Evolutionary conservation across 2,113 vertebrate genomes (phyloP), one percentile per base, ranked within the genome.

Genomic region (Sciurus niger): DNA sequence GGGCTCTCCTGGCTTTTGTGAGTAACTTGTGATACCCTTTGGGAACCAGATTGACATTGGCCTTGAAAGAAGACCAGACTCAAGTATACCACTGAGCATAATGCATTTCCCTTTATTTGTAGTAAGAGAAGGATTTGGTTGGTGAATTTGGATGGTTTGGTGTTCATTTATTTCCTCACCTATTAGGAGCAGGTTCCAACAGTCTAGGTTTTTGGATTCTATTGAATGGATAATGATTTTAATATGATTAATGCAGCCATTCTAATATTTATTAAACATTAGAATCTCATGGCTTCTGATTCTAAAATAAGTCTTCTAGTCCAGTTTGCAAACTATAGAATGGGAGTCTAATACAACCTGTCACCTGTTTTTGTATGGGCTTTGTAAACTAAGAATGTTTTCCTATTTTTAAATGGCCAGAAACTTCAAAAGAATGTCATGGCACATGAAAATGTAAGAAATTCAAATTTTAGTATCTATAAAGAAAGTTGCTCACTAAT

Each of bases 341-440:
- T 73, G 3, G 16, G 58, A n/a, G 25, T 48, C 58, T 73, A 65
- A 28, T 55, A 55, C 0, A 77, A 34, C 30, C 43, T 8, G 4
- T 2, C 5, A 2, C 22, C 48, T 78, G 6, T 63, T 84, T 91
- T 58, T 82, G 6, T 63, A 46, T 37, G 70, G 48, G 22, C 14
- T 20, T 63, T 63, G 1, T 48, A 60, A 76, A 8, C 43, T 76
- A 84, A 82, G 53, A 58, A 55, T 72, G 4, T 74, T 86, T 91
- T 84, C 40, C n/a, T 93, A 63, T 40, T 76, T 93, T 94, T 90
- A 87, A 84, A n/a, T 92, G 51, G 6, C 60, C 77, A 74, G 90
- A 90, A 67, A 58, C 10, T 68, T 86, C 4, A 60, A 67, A 80
- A 77, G 34, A 88, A 22, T 65, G 25, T 65, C 30, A 40, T 68